phyloP scores from a whole-genome alignment of 1,140 invertebrate species.

The Spodoptera litura region DNA sequence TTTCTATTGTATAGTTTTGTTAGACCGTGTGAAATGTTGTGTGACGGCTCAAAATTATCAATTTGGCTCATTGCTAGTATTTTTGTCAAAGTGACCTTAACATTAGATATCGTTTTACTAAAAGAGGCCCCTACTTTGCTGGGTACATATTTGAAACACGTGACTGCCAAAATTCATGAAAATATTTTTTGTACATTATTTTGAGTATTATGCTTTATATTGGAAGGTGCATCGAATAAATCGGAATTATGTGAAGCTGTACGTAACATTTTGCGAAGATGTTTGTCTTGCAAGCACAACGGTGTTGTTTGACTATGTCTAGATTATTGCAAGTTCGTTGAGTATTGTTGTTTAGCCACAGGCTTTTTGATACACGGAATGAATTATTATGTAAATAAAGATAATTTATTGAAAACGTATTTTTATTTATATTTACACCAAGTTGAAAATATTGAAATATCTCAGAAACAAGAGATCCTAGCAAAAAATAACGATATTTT shows the following conservation, averaged over 20 bases:
- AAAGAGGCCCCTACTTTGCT: no score
- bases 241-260: neutral
- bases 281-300: conserved; percentile 9
- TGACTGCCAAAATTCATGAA: no score
- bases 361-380: conserved; percentile 59
- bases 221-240: no score
- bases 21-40: conserved; percentile 14
- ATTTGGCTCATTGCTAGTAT: no score
- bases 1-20: neutral
- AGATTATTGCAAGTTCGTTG: conserved; percentile 44
- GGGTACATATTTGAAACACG: no score
- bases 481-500: no score
- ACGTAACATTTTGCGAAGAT: conserved; percentile 3
- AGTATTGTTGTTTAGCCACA: conserved; percentile 57
- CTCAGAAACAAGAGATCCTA: no score
- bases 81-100: no score
- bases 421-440: neutral
- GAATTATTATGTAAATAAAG: conserved; percentile 72
- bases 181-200: no score
- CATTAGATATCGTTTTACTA: no score
- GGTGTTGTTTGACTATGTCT: conserved; percentile 27
- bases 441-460: no score
- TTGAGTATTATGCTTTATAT: no score
- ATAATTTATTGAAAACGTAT: conserved; percentile 65
- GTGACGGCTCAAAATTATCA: neutral